Conservation (phyloP, 1,140 invertebrate genomes). For the Lysiphlebus fabarum region DNA sequence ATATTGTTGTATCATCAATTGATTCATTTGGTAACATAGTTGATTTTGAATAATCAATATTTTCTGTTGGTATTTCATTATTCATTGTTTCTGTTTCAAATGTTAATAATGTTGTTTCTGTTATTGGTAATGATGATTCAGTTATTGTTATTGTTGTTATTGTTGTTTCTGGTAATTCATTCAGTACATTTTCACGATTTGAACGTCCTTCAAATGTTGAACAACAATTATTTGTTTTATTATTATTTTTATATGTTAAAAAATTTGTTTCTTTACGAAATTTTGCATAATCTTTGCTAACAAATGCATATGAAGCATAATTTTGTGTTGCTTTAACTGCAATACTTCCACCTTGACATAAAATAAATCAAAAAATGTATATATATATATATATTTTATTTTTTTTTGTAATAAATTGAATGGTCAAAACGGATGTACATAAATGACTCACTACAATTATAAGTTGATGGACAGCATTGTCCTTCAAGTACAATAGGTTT, state of each 20-base stretch:
- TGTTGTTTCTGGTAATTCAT: conserved; percentile 23
- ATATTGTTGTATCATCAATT: no score
- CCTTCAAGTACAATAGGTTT: conserved; percentile 70
- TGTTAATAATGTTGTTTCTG: conserved; percentile 36
- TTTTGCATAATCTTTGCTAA: conserved; percentile 59
- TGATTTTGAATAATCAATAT: conserved; percentile 38
- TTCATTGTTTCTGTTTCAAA: conserved; percentile 45
- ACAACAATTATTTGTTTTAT: conserved; percentile 9
- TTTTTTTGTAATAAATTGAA: conserved; percentile 7
- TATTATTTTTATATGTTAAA: conserved; percentile 36
- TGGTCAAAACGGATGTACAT: conserved; percentile 11
- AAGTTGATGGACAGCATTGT: conserved; percentile 80
- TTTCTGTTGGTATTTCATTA: conserved; percentile 48
- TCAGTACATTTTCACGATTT: conserved; percentile 36
- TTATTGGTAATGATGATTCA: conserved; percentile 33
- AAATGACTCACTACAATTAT: conserved; percentile 68
- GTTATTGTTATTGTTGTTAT: conserved; percentile 12
- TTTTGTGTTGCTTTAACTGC: conserved; percentile 57
- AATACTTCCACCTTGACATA: conserved; percentile 53
- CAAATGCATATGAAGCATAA: conserved; percentile 57
- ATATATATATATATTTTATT: no score
- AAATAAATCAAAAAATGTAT: background rate
- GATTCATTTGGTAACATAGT: conserved; percentile 30
- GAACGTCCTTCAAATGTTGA: conserved; percentile 42
- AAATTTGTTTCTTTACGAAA: conserved; percentile 55